These are phyloP conservation scores for Elysia crispata DNA, from an alignment of 2,888 invertebrate species.

Conservation along the genomic window DNA sequence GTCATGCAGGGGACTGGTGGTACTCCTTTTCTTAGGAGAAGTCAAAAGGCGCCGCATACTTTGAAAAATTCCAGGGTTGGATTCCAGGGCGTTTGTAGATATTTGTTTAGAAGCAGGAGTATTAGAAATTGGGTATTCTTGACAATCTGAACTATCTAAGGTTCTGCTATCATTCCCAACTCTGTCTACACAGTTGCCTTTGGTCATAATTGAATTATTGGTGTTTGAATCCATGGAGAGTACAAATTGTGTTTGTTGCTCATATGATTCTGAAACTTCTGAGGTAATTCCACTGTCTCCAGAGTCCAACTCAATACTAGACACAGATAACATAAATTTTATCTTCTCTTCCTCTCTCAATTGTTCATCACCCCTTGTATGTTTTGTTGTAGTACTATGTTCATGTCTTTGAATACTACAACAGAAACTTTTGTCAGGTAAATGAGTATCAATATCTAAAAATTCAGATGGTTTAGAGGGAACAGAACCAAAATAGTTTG, in stretches of 20 bases:
- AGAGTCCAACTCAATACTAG: neutral
- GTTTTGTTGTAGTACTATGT: neutral
- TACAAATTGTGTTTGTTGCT: slow-evolving; percentile 30
- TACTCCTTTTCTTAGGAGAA: slow-evolving; percentile 48
- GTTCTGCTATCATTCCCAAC: too few relatives aligned
- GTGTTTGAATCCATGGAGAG: slow-evolving; percentile 43
- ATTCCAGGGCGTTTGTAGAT: neutral
- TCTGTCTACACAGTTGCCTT: neutral
- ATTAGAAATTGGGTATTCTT: neutral
- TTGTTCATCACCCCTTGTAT: neutral
- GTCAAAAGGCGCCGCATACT: slow-evolving; percentile 57
- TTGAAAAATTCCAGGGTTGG: slow-evolving; percentile 53
- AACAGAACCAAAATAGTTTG: neutral
- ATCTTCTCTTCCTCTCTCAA: neutral
- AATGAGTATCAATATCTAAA: neutral
- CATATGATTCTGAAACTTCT: slow-evolving; percentile 11
- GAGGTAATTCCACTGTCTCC: slow-evolving; percentile 22
- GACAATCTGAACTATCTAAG: neutral
- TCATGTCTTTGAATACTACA: neutral
- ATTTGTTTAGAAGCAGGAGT: slow-evolving; percentile 4
- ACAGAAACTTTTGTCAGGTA: neutral
- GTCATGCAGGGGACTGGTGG: slow-evolving; percentile 24
- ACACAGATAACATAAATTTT: neutral
- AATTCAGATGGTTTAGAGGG: too few relatives aligned
- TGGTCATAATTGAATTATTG: slow-evolving; percentile 34